These are phyloP conservation scores for Oceanites oceanicus DNA, from an alignment of 2,113 vertebrate species.

Conservation along the genomic window DNA sequence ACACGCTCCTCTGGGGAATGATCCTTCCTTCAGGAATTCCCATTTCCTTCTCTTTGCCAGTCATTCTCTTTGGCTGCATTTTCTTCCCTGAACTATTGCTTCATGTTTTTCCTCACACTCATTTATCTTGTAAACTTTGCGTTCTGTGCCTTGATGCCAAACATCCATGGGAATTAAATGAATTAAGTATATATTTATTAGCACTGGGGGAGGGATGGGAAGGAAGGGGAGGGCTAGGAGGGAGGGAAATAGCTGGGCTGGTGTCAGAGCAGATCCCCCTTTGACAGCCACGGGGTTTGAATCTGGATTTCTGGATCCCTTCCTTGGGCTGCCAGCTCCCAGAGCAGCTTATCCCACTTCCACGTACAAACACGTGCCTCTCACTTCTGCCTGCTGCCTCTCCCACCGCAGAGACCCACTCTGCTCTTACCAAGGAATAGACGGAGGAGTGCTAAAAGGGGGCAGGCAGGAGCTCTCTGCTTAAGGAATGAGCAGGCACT, in stretches of 20 bases:
- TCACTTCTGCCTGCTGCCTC: not conserved
- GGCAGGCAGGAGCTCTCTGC: not conserved
- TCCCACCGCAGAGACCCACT: not conserved
- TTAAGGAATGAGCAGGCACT: not conserved
- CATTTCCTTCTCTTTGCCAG: not conserved
- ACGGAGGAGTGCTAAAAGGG: not conserved
- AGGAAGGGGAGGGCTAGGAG: not conserved
- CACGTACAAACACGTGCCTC: accelerated
- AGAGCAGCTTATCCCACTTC: not conserved
- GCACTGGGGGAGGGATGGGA: not conserved
- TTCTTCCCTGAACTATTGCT: not conserved
- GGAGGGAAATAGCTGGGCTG: not conserved
- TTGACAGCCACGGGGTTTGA: not conserved
- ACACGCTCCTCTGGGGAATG: not conserved
- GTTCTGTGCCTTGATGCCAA: not conserved
- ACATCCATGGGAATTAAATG: not conserved
- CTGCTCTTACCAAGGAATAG: not conserved
- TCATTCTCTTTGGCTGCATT: not conserved
- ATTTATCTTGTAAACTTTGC: not conserved
- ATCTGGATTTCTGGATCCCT: not conserved
- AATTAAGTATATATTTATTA: not conserved
- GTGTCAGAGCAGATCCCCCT: not conserved
- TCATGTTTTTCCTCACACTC: not conserved
- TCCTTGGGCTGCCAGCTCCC: not conserved
- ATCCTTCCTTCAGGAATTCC: not conserved